Evolutionary conservation across 2,113 vertebrate species (phyloP).

Genomic region (Talpa occidentalis): DNA sequence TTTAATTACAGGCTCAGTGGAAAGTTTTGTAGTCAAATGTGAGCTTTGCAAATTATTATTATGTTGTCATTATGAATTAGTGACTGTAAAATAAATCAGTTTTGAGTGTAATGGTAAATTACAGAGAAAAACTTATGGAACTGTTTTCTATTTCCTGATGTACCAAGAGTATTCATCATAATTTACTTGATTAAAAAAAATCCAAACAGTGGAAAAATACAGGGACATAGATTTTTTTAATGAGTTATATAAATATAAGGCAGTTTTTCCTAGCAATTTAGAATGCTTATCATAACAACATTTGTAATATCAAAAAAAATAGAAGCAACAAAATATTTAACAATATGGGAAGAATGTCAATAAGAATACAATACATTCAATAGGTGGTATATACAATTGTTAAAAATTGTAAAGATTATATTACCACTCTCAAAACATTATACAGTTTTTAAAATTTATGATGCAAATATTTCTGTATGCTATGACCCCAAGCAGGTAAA

Average conservation of each 20-base stretch:
- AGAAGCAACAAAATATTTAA: background rate
- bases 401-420: conserved; percentile 46
- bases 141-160: conserved; percentile 57
- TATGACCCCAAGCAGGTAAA: background rate
- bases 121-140: conserved; percentile 68
- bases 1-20: conserved; percentile 82
- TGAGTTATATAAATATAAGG: conserved; percentile 62
- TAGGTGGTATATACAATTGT: background rate
- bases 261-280: conserved; percentile 61
- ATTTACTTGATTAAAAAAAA: conserved; percentile 75
- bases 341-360: conserved; percentile 8
- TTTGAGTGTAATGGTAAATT: conserved; percentile 74
- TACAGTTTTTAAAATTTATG: background rate
- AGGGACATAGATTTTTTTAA: conserved; percentile 46
- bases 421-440: conserved; percentile 10
- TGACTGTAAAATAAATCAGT: conserved; percentile 79
- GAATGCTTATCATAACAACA: background rate
- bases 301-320: conserved; percentile 54
- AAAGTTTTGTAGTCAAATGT: conserved; percentile 79
- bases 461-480: conserved; percentile 3
- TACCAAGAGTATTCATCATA: conserved; percentile 60
- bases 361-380: background rate
- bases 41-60: conserved; percentile 81
- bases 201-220: conserved; percentile 53
- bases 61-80: conserved; percentile 83